Evolutionary conservation across 2,797 vertebrate species (phyloP), one percentile per base, ranked within the genome.

Genomic region (Phataginus tetradactyla): DNA sequence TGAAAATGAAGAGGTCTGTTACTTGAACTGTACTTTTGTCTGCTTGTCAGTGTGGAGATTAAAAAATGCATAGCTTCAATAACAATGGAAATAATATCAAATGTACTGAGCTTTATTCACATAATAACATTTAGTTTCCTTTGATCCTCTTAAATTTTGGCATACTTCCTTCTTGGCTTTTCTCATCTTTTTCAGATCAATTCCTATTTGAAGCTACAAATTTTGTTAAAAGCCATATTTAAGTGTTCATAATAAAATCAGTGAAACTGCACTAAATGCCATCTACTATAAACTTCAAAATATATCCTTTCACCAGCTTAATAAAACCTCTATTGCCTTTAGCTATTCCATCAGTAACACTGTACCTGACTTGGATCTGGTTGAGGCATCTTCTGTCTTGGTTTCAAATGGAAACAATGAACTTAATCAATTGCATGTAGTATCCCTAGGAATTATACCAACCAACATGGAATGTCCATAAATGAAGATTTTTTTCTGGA

Each of bases 341-440:
- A 93, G 39, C 21, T 72, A 4, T 71, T 75, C 37, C 34, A 75
- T 94, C 57, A 90, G 27, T 64, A 51, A 66, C 71, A 7, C 11
- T 90, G 11, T 49, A 89, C 53, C 39, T 84, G 15, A 57, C 64
- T 34, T 78, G 64, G 21, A 84, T 90, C 15, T 92, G 55, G 17
- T 18, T 61, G 61, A 86, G 59, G 80, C 5, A 49, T 51, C 51
- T 29, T 66, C 14, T 59, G 45, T 32, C 51, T 84, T 95, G n/a
- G 3, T 81, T 95, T 93, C 81, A 85, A 87, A 72, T 72, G 72
- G 63, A 95, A 96, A 49, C 51, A 74, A 87, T 95, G 72, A 97
- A 92, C 15, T 89, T 53, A 66, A 84, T 91, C 45, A 96, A 79
- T n/a, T 61, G 45, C 15, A 68, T 4, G 29, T 57, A 80, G 59